A percentile compares a stretch with the other conserved stretches of the same genome.
Evolutionary conservation across 2,113 vertebrate species (phyloP).

Genomic region (Monopterus albus): DNA sequence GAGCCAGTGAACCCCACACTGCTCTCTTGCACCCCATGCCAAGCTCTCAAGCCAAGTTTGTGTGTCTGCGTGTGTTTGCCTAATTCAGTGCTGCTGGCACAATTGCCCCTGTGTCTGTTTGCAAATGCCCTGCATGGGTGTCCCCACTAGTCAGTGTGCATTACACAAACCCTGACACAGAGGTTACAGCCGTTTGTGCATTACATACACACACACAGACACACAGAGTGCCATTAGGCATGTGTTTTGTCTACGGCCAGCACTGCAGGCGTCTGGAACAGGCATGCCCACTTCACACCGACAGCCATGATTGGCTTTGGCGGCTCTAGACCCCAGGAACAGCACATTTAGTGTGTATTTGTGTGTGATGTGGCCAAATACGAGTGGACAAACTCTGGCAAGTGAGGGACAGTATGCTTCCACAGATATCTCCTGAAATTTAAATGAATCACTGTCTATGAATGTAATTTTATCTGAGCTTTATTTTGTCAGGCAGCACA

Average conservation of each 20-base stretch:
- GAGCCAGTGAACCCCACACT: slow-evolving; percentile 74
- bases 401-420: slow-evolving; percentile 4
- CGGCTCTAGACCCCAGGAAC: slow-evolving; percentile 65
- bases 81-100: slow-evolving; percentile 74
- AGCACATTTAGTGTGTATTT: slow-evolving; percentile 49
- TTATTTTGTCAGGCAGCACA: neutral
- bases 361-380: slow-evolving; percentile 35
- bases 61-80: slow-evolving; percentile 59
- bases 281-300: slow-evolving; percentile 74
- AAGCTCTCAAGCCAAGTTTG: slow-evolving; percentile 76
- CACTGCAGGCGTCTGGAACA: slow-evolving; percentile 75
- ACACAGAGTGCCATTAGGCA: slow-evolving; percentile 68
- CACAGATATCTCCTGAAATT: slow-evolving; percentile 17
- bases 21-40: slow-evolving; percentile 74
- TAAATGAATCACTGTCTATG: neutral
- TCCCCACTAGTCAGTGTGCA: slow-evolving; percentile 74
- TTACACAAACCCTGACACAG: slow-evolving; percentile 73
- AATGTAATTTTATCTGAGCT: neutral
- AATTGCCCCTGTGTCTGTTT: slow-evolving; percentile 71
- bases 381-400: slow-evolving; percentile 25
- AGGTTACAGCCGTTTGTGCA: slow-evolving; percentile 44
- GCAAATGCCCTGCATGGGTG: slow-evolving; percentile 78
- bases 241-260: slow-evolving; percentile 69
- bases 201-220: slow-evolving; percentile 46
- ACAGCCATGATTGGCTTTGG: slow-evolving; percentile 75